phyloP scores from a whole-genome alignment of 2,113 vertebrate species.

The Eptesicus fuscus region DNA sequence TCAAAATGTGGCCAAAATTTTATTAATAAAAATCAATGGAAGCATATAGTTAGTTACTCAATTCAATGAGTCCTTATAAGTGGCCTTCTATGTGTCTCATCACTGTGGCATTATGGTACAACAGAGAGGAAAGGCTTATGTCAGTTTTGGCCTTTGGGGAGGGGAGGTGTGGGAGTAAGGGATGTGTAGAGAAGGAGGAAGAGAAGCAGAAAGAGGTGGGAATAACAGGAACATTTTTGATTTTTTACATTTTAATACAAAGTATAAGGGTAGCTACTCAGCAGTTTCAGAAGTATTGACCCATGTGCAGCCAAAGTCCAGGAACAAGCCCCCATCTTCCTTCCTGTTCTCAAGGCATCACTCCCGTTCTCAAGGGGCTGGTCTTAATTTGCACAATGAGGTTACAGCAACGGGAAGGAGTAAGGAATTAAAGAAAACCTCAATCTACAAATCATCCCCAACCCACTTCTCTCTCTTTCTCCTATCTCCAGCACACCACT shows the following conservation, averaged over 20 bases:
- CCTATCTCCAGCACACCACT: background rate
- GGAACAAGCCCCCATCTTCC: background rate
- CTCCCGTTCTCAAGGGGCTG: background rate
- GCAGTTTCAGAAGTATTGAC: background rate
- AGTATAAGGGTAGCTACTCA: background rate
- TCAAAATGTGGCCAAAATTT: background rate
- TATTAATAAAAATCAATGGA: background rate
- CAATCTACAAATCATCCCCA: background rate
- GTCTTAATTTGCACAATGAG: background rate
- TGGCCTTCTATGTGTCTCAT: background rate
- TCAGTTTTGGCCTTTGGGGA: background rate
- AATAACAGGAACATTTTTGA: background rate
- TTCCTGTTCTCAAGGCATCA: background rate
- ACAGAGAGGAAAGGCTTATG: background rate
- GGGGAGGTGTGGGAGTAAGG: accelerated
- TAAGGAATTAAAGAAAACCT: background rate
- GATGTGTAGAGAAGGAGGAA: accelerated
- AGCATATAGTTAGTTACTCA: background rate
- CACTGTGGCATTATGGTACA: accelerated
- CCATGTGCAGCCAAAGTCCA: accelerated
- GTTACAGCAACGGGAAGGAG: background rate
- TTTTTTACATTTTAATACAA: background rate
- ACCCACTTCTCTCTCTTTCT: background rate
- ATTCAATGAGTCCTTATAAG: background rate
- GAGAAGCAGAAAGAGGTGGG: background rate